These are phyloP conservation scores for Noctua janthina DNA, from an alignment of 2,888 invertebrate genomes.

Conservation along the genomic window DNA sequence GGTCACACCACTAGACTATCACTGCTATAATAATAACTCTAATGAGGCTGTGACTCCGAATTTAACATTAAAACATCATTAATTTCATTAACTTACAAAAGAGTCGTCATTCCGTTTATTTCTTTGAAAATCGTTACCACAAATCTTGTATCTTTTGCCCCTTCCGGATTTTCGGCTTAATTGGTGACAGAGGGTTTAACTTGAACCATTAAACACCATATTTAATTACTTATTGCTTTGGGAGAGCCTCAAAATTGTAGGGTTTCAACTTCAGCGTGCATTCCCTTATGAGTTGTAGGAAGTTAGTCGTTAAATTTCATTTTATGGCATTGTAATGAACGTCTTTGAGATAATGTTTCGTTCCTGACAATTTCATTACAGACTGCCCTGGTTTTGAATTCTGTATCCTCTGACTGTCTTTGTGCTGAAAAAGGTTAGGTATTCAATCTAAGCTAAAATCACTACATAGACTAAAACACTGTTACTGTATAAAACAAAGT, in stretches of 20 bases:
- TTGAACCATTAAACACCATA: conserved; percentile 47
- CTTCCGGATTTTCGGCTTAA: conserved; percentile 22
- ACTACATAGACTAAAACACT: no score
- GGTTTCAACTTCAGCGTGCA: conserved; percentile 36
- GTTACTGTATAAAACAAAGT: no score
- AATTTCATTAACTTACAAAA: neutral
- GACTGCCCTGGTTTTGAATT: neutral
- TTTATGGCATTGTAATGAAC: conserved; percentile 40
- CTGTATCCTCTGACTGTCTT: neutral
- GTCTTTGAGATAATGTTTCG: conserved; percentile 18
- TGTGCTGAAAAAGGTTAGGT: neutral
- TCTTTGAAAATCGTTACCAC: conserved; percentile 29
- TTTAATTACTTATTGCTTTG: conserved; percentile 56
- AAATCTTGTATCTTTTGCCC: conserved; percentile 26
- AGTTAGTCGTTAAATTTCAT: conserved; percentile 50
- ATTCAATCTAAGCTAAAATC: neutral
- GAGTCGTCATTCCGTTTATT: neutral
- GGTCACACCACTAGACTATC: no score
- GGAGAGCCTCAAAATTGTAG: conserved; percentile 42
- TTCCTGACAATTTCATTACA: conserved; percentile 22
- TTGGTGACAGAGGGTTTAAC: conserved; percentile 27
- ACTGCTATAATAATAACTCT: no score
- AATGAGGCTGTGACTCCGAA: neutral
- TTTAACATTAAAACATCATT: conserved; percentile 20
- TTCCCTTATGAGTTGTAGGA: conserved; percentile 28